Evolutionary conservation across 2,888 invertebrate genomes (phyloP).

Genomic region (Furcula furcula): DNA sequence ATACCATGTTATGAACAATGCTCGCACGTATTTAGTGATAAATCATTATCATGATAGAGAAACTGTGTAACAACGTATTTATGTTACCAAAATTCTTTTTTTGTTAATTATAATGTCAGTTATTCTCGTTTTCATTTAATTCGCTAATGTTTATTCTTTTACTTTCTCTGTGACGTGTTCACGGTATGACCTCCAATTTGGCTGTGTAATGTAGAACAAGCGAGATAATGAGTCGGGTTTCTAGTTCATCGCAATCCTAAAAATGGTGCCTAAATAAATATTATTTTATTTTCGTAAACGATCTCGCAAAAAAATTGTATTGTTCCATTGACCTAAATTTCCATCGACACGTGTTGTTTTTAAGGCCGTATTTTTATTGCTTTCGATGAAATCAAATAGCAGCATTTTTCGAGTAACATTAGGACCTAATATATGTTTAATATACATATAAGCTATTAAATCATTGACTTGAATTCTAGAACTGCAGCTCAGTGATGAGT

Average conservation of each 20-base stretch:
- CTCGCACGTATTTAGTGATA: too few relatives aligned
- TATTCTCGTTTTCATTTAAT: too few relatives aligned
- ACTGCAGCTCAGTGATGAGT: too few relatives aligned
- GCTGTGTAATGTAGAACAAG: not conserved
- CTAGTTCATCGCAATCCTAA: conserved; percentile 3
- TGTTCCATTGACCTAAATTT: not conserved
- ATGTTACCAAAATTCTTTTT: too few relatives aligned
- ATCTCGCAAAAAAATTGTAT: not conserved
- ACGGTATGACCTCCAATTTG: conserved; percentile 4
- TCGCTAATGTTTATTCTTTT: too few relatives aligned
- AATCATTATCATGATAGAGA: too few relatives aligned
- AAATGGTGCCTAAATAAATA: conserved; percentile 1
- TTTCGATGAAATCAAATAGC: not conserved
- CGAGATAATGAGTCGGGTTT: conserved; percentile 4
- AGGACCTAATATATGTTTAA: too few relatives aligned
- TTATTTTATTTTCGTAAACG: conserved; percentile 2
- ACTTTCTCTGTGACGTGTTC: conserved; percentile 3
- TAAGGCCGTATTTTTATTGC: not conserved
- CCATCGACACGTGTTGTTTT: not conserved
- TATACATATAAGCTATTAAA: too few relatives aligned
- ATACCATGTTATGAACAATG: too few relatives aligned
- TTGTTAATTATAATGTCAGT: too few relatives aligned
- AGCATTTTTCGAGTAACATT: not conserved
- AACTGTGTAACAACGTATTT: too few relatives aligned
- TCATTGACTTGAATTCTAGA: too few relatives aligned